Base-by-base conservation (phyloP, 2,888 invertebrate species). In the Erebia palarica region DNA sequence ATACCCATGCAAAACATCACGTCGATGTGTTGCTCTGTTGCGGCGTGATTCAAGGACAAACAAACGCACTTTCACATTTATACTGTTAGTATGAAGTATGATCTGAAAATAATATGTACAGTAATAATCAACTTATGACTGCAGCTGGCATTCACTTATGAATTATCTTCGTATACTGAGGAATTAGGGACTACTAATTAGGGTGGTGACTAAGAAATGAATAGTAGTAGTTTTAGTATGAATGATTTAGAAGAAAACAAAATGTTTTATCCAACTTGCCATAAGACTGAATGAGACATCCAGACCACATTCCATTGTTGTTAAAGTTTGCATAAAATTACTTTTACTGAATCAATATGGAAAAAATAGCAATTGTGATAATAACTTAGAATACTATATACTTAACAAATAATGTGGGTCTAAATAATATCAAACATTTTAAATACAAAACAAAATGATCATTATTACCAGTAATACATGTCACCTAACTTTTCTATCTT, bases 241-340 rank as follows among this genome's bases (percentile, higher is more conserved):
- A 36, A 63, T 21, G 63, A 11, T 49, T 49, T 63, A 63, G 49
- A 53, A 53, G 9, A 27, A 53, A 44, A 42, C 11, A 27, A 53
- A 53, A 42, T 64, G 27, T 64, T 16, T 72, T 14, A 27, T 69
- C 60, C 59, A 74, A 74, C 71, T 79, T 75, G 77, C 77, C 75
- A 79, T 79, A 85, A 86, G 85, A 86, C 86, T 85, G 86, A 86
- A 78, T 76, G 77, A 74, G 74, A 78, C 80, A 81, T 77, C 81
- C 79, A 80, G 78, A 79, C 75, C 75, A 85, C 86, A 85, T 86
- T 86, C 85, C 86, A 83, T 79, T 80, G 77, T 74, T 73, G 73
- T 51, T 69, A 60, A 70, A 57, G 36, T 65, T 58, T 57, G 57
- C 51, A 51, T n/a, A 14, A 64, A 51, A 64, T 51, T 51, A 27